Percentiles rank a stretch among this genome's conserved stretches.
phyloP scores from a whole-genome alignment of 2,888 invertebrate genomes.

The Caenorhabditis imperialis region DNA sequence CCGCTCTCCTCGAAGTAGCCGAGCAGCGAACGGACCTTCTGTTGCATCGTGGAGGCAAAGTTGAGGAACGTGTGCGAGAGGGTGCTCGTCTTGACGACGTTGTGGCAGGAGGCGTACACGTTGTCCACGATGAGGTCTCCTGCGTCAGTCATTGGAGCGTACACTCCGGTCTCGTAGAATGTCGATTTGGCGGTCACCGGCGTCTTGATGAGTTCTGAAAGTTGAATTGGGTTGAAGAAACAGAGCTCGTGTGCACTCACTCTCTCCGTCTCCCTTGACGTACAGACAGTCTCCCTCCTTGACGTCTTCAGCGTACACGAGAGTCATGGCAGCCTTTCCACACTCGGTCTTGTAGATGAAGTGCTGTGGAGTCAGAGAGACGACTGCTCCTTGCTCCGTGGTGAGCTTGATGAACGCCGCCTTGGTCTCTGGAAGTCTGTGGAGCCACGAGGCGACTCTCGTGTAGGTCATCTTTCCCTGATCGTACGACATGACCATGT shows the following conservation, averaged over 20 bases:
- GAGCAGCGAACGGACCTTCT: slow-evolving; percentile 36
- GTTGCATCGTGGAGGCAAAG: slow-evolving; percentile 48
- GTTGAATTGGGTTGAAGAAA: neutral
- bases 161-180: slow-evolving; percentile 65
- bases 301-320: slow-evolving; percentile 70
- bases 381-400: slow-evolving; percentile 55
- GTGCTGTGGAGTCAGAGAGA: slow-evolving; percentile 70
- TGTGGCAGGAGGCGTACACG: slow-evolving; percentile 72
- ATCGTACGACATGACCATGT: slow-evolving; percentile 64
- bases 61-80: slow-evolving; percentile 67
- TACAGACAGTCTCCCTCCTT: slow-evolving; percentile 64
- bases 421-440: slow-evolving; percentile 65
- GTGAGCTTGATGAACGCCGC: slow-evolving; percentile 67
- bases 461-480: slow-evolving; percentile 68
- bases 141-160: slow-evolving; percentile 71
- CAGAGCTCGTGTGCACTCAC: slow-evolving; percentile 17
- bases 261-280: slow-evolving; percentile 52
- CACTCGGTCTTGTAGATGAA: slow-evolving; percentile 69
- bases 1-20: slow-evolving; percentile 53
- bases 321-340: slow-evolving; percentile 23
- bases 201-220: slow-evolving; percentile 48
- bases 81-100: slow-evolving; percentile 66
- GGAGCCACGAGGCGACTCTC: slow-evolving; percentile 65
- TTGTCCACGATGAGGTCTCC: slow-evolving; percentile 71
- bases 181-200: slow-evolving; percentile 46